Evolutionary conservation across 2,113 vertebrate species (phyloP).

Genomic region (Trinectes maculatus): DNA sequence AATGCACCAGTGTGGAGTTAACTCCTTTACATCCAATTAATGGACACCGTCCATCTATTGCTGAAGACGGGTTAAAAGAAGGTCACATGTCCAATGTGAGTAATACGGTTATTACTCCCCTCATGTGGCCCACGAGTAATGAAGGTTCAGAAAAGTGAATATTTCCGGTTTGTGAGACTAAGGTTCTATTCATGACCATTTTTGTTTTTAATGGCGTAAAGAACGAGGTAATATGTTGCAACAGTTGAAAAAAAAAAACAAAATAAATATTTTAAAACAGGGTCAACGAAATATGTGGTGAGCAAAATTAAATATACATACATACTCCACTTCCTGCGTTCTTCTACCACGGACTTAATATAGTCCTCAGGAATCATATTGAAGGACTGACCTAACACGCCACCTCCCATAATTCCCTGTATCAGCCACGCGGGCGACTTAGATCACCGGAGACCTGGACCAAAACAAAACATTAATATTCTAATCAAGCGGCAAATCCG

Average conservation of each 20-base stretch:
- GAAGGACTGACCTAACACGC: slow-evolving; percentile 33
- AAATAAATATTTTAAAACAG: no score
- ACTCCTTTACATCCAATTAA: slow-evolving; percentile 71
- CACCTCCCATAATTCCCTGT: slow-evolving; percentile 47
- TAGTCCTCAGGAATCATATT: no score
- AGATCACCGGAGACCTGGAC: background rate
- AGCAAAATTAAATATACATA: no score
- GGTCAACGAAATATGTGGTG: no score
- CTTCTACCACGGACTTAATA: no score
- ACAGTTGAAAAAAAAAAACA: no score
- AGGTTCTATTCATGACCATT: no score
- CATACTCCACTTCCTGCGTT: no score
- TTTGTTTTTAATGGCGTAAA: no score
- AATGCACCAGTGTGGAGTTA: slow-evolving; percentile 23
- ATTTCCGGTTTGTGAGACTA: no score
- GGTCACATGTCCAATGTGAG: slow-evolving; percentile 71
- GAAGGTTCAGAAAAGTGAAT: no score
- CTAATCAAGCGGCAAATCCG: slow-evolving; percentile 40
- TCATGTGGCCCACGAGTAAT: slow-evolving; percentile 60
- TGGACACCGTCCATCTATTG: slow-evolving; percentile 50
- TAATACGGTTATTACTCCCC: slow-evolving; percentile 73
- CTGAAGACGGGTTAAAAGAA: slow-evolving; percentile 61
- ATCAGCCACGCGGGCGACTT: background rate
- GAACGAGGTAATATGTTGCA: no score
- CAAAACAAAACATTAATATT: slow-evolving; percentile 35